A percentile compares a stretch with the other conserved stretches of the same genome.
Conservation (phyloP, 2,797 vertebrate genomes). For the Pachyuromys duprasi region DNA sequence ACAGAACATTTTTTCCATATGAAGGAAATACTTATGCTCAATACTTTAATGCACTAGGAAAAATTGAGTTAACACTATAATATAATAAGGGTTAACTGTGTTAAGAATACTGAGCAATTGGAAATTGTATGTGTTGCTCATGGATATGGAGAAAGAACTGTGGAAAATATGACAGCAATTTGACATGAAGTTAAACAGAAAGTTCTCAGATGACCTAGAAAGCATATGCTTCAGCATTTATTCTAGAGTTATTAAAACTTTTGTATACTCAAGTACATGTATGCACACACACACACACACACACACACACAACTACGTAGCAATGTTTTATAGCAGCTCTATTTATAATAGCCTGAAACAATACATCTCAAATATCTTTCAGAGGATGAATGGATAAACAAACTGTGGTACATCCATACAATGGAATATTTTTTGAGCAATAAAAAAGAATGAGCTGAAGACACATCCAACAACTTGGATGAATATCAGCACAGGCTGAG, state of each 20-base stretch:
- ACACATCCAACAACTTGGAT: not conserved
- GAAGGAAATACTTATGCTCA: not conserved
- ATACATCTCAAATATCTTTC: slow-evolving; percentile 29
- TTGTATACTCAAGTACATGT: not conserved
- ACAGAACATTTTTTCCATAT: not conserved
- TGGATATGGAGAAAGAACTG: not conserved
- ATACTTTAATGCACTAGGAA: not conserved
- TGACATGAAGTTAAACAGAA: not conserved
- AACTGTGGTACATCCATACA: slow-evolving; percentile 32
- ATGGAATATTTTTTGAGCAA: slow-evolving; percentile 33
- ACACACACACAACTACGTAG: not conserved
- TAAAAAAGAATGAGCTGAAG: not conserved
- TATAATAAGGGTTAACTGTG: not conserved
- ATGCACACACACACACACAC: not conserved
- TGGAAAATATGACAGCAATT: not conserved
- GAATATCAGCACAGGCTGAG: not conserved
- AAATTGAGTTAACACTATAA: not conserved
- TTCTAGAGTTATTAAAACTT: not conserved
- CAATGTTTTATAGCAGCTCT: not conserved
- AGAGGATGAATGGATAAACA: slow-evolving; percentile 17
- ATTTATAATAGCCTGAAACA: not conserved
- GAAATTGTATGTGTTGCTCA: not conserved
- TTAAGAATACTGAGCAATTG: not conserved
- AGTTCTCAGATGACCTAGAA: not conserved
- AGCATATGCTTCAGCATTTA: not conserved